Base-by-base conservation (phyloP, 2,888 invertebrate genomes). In the Tryphoninae sp. region DNA sequence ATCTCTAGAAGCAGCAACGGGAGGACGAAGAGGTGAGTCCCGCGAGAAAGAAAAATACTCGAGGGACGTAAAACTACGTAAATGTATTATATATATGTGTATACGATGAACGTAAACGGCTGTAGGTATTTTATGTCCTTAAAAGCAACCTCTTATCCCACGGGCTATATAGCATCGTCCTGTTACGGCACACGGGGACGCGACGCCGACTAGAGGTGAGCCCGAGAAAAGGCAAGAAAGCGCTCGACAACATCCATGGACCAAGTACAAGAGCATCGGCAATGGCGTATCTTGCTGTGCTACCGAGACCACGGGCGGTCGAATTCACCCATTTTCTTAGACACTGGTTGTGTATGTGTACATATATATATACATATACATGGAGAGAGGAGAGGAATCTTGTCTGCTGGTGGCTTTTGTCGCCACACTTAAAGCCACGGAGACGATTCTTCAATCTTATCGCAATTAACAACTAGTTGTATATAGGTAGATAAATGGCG, bases 81-180 rank as follows among this genome's bases (percentile, higher is more conserved):
- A 23, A 58, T 51, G 51, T 51, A 51, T 51, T 3, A 26, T 7
- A 53, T 42, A 55, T 53, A 40, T 53, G 26, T 49, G 49, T 55
- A 69, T 58, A 53, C 65, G 78, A 16, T 45, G 75, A 76, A 67
- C 67, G 61, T 80, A 80, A 72, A 80, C 62, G 76, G 81, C 65
- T 74, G 71, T 76, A 84, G 85, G 87, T 89, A 89, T 89, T 89
- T 89, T 89, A 89, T 87, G 86, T 84, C 86, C 87, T 89, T 89
- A 89, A 89, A 89, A 89, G 89, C 89, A 89, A 84, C 87, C 87
- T 89, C 88, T 89, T 89, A 89, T 86, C 86, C 80, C 64, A 22
- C 49, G 51, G 62, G 72, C 61, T 65, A 64, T 64, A 64, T 53
- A 42, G 23, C 53, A 40, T 62, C 62, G 22, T 76, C 55, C 26